phyloP scores from a whole-genome alignment of 2,113 vertebrate species.

The Enhydra lutris region DNA sequence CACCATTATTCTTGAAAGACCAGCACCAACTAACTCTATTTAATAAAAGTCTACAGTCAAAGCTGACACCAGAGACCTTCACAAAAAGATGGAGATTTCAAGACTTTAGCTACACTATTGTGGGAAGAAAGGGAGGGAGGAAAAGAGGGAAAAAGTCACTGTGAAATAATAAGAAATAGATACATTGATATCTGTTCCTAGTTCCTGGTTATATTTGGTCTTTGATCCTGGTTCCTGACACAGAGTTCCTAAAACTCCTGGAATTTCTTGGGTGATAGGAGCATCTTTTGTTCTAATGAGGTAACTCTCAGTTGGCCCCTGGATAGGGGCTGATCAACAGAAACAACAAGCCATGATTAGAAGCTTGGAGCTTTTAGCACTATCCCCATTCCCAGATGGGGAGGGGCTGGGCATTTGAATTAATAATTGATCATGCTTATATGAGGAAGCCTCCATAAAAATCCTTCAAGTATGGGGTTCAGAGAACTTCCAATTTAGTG shows the following conservation, averaged over 20 bases:
- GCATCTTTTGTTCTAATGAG: background rate
- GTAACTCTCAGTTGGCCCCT: background rate
- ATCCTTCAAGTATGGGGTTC: background rate
- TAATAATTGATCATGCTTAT: background rate
- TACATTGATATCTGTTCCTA: background rate
- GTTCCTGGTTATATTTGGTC: background rate
- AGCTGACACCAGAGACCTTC: background rate
- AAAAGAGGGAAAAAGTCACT: background rate
- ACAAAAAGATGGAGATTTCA: background rate
- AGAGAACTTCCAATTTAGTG: background rate
- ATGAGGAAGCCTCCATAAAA: background rate
- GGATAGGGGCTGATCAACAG: background rate
- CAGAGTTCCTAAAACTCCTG: background rate
- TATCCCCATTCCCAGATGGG: background rate
- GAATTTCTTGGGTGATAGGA: background rate
- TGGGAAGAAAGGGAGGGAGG: background rate
- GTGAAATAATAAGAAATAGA: background rate
- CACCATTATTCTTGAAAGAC: background rate
- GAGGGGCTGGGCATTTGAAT: background rate
- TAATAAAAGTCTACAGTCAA: conserved; percentile 1
- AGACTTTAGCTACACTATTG: background rate
- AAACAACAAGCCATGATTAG: background rate
- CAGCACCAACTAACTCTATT: background rate
- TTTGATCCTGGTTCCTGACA: background rate
- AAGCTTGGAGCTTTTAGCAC: background rate